Conservation (phyloP, 2,888 invertebrate genomes). For the Ptychoptera albimana region DNA sequence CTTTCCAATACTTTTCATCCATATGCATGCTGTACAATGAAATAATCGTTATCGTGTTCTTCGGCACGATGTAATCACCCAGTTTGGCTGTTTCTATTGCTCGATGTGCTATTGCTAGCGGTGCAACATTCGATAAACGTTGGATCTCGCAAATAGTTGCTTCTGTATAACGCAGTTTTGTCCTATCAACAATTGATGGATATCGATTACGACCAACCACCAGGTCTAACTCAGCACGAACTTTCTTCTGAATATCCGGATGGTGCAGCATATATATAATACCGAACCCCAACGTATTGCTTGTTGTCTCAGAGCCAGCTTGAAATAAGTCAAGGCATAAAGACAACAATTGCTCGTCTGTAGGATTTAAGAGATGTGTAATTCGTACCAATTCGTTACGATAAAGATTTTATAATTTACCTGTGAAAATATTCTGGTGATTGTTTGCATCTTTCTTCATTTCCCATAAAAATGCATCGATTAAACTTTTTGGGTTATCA, state of each 20-base stretch:
- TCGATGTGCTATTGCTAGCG: conserved; percentile 24
- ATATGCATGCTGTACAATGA: conserved; percentile 37
- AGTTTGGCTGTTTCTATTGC: conserved; percentile 26
- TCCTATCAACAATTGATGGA: conserved; percentile 32
- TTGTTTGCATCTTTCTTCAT: conserved; percentile 27
- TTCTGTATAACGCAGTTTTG: conserved; percentile 35
- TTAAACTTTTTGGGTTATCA: conserved; percentile 23
- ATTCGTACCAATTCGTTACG: neutral
- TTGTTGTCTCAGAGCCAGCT: conserved; percentile 41
- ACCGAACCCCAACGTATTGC: conserved; percentile 37
- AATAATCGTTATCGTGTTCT: conserved; percentile 37
- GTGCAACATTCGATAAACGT: conserved; percentile 31
- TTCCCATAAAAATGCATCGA: conserved; percentile 37
- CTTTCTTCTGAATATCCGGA: conserved; percentile 35
- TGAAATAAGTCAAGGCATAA: conserved; percentile 42
- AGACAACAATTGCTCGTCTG: conserved; percentile 39
- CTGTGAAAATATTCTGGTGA: conserved; percentile 19
- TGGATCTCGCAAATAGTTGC: conserved; percentile 37
- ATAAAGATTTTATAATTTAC: neutral
- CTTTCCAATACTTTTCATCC: conserved; percentile 36
- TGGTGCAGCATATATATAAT: conserved; percentile 37
- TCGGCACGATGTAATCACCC: conserved; percentile 32
- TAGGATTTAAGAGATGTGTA: conserved; percentile 8
- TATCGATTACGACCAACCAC: conserved; percentile 24
- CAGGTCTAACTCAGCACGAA: conserved; percentile 33